Percentiles rank a stretch among this genome's conserved stretches.
These are phyloP conservation scores for Drosophila miranda DNA, from an alignment of 1,140 invertebrate species.

Conservation along the genomic window DNA sequence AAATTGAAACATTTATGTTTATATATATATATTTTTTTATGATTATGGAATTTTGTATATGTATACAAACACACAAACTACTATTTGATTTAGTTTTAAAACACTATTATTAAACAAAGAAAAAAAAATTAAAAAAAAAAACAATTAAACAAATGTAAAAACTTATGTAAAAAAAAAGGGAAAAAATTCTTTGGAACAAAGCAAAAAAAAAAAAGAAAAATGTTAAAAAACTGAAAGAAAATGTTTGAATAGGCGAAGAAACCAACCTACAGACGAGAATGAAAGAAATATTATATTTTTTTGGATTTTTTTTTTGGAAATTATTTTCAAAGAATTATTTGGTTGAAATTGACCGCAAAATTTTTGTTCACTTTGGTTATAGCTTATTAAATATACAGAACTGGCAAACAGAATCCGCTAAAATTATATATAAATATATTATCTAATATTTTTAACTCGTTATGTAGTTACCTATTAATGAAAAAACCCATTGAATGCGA, in stretches of 20 bases:
- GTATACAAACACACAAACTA: constrained; percentile 37
- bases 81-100: constrained; percentile 51
- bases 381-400: constrained; percentile 37
- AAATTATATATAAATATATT: constrained; percentile 43
- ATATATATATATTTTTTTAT: constrained; percentile 44
- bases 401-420: constrained; percentile 21
- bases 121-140: constrained; percentile 4
- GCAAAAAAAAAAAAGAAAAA: constrained; percentile 14
- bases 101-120: constrained; percentile 35
- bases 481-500: constrained; percentile 45
- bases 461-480: constrained; percentile 75
- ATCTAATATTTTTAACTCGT: constrained; percentile 73
- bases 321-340: constrained; percentile 25
- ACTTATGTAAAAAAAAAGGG: constrained; percentile 18
- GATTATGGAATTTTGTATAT: constrained; percentile 50
- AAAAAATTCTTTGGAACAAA: constrained; percentile 27
- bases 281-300: constrained; percentile 29
- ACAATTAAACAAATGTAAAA: constrained; percentile 24
- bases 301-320: constrained; percentile 5
- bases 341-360: constrained; percentile 1
- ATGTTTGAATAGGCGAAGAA: constrained; percentile 10
- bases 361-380: constrained; percentile 38
- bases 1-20: constrained; percentile 34
- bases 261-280: constrained; percentile 26
- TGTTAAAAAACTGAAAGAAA: constrained; percentile 34